These are phyloP conservation scores for Cydia amplana DNA, from an alignment of 1,140 invertebrate genomes.

Conservation along the genomic window DNA sequence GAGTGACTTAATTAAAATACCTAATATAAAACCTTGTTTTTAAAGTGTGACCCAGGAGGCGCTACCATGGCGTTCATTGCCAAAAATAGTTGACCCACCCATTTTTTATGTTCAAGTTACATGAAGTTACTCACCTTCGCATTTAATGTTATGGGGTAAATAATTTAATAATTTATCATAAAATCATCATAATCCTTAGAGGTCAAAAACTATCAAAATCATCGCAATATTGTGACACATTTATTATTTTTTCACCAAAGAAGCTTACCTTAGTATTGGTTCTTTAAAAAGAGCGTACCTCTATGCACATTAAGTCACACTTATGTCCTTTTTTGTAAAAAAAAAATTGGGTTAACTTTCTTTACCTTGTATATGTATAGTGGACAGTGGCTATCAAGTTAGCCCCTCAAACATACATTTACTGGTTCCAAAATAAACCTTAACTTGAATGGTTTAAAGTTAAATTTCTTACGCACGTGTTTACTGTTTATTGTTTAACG, in stretches of 20 bases:
- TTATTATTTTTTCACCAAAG: neutral
- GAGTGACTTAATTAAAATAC: no score
- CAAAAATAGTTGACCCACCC: no score
- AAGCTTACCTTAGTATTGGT: neutral
- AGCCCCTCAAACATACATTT: neutral
- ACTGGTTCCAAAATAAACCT: neutral
- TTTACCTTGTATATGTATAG: neutral
- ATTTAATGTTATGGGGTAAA: no score
- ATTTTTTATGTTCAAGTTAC: no score
- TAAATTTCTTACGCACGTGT: neutral
- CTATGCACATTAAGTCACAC: neutral
- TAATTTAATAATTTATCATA: no score
- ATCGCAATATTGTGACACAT: neutral
- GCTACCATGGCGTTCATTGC: no score
- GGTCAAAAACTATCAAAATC: neutral
- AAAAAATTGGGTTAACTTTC: conserved; percentile 23
- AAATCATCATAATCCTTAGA: neutral
- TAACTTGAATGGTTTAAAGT: neutral
- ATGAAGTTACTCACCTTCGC: no score
- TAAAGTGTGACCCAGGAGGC: no score
- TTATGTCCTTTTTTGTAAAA: neutral
- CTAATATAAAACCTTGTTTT: no score
- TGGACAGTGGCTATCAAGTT: neutral
- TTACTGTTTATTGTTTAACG: no score
- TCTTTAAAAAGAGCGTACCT: neutral